Base-by-base conservation (phyloP, 1,140 invertebrate species). In the Drosophila athabasca region DNA sequence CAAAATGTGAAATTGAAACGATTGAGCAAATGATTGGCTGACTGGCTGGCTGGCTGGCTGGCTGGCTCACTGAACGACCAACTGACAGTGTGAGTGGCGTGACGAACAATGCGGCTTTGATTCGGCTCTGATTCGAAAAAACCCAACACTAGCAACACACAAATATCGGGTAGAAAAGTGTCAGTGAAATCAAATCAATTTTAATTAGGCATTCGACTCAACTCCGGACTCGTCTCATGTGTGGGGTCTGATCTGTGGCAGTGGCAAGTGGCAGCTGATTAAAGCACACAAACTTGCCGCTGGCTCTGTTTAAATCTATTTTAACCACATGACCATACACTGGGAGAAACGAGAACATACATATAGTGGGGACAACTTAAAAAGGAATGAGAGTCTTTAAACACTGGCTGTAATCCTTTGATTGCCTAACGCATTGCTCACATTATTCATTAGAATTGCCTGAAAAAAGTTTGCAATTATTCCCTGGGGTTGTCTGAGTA, bases 111-210 rank as follows among this genome's bases (percentile, higher is more conserved):
- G 82, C 83, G 75, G 75, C 83, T 83, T 88, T 88, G 83, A 88
- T 87, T 87, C 75, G 71, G 59, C 51, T 49, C 17, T 17, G 31
- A 11, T 43, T 68, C 44, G 52, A 62, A 54, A 45, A 53, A 44
- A 51, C 24, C 24, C 24, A 35, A 49, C 26, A 60, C 8, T 1
- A 39, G 13, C 31, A 35, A n/a, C n/a, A 13, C 35, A 54, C 60
- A 45, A 62, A 53, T 45, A 51, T 53, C 66, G 55, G 53, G 54
- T 66, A 60, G 66, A 87, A 85, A 87, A 89, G 83, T 88, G 83
- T 88, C 83, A 88, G 83, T 71, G 79, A 88, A 88, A 88, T 88
- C 83, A 88, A 88, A 88, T 88, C 83, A 88, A 88, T 88, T 88
- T 88, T 88, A 88, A 88, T 88, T 88, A 88, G 83, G 83, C 78